These are phyloP conservation scores for Frankliniella intonsa DNA, from an alignment of 2,888 invertebrate species.

Conservation along the genomic window DNA sequence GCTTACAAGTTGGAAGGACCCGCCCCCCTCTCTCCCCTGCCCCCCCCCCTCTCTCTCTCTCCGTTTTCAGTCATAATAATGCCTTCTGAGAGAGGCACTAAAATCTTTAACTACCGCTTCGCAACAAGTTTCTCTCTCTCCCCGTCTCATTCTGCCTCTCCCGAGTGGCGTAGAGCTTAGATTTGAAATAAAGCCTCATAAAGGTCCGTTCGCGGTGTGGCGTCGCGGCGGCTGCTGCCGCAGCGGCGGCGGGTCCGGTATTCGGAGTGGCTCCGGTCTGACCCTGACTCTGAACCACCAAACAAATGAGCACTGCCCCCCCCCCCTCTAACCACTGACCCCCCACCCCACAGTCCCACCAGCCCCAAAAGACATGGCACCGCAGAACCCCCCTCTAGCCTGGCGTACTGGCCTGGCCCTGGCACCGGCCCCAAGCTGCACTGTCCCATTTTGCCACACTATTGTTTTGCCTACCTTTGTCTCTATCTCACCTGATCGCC, in stretches of 20 bases:
- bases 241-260: neutral
- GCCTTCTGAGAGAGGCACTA: slow-evolving; percentile 13
- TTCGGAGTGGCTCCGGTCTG: neutral
- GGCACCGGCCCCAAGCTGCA: neutral
- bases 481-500: slow-evolving; percentile 3
- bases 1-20: neutral
- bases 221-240: neutral
- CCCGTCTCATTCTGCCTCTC: neutral
- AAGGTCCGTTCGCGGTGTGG: neutral
- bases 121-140: slow-evolving; percentile 19
- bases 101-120: slow-evolving; percentile 20
- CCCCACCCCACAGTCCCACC: neutral
- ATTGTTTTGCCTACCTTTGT: neutral
- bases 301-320: neutral
- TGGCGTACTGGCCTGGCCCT: neutral
- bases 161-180: slow-evolving; percentile 9
- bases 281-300: neutral
- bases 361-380: too few relatives aligned
- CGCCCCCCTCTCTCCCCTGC: neutral
- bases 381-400: too few relatives aligned
- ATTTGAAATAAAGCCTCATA: slow-evolving; percentile 25
- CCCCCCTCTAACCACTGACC: neutral
- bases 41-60: neutral
- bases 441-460: neutral
- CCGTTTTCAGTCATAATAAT: neutral